Evolutionary conservation across 2,888 invertebrate species (phyloP), one percentile per base, ranked within the genome.

Genomic region (Apamea monoglypha): DNA sequence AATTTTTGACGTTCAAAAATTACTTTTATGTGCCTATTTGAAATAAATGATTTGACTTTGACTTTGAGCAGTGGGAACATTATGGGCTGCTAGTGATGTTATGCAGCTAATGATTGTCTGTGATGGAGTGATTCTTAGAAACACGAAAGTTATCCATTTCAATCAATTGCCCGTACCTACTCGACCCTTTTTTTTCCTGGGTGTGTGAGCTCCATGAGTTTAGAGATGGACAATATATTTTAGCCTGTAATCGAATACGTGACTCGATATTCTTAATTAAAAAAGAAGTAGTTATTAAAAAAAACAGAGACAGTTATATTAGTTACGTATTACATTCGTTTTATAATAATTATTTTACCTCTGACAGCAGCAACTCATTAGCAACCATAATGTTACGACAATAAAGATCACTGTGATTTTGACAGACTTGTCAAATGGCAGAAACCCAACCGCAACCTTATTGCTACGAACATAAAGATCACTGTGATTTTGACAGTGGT

Each of bases 121-220:
- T 50, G 6, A 50, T 50, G 4, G 21, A 29, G 7, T 21, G 14
- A 50, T 50, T 78, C 21, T 1, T 10, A 36, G 16, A 53, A 53
- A 64, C 16, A 66, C 53, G 6, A 36, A 7, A 44, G 7, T 36
- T 56, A 77, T 32, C 53, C 25, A 72, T 73, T 79, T 40, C 16
- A 61, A 70, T 67, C 50, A 63, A 74, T 44, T 68, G 5, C 40
- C 25, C 40, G 29, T 50, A 75, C 6, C n/a, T 44, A 44, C 50
- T 59, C 66, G 53, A 59, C 40, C 36, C n/a, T n/a, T n/a, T n/a
- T n/a, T n/a, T n/a, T n/a, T n/a, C n/a, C n/a, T n/a, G n/a, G n/a
- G n/a, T n/a, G n/a, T n/a, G n/a, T n/a, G 61, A 56, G 68, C 68
- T 82, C 66, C 71, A 21, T 76, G 63, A 47, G 32, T 53, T 79